Conservation (phyloP, 2,113 vertebrate genomes). For the Cardinalis cardinalis region DNA sequence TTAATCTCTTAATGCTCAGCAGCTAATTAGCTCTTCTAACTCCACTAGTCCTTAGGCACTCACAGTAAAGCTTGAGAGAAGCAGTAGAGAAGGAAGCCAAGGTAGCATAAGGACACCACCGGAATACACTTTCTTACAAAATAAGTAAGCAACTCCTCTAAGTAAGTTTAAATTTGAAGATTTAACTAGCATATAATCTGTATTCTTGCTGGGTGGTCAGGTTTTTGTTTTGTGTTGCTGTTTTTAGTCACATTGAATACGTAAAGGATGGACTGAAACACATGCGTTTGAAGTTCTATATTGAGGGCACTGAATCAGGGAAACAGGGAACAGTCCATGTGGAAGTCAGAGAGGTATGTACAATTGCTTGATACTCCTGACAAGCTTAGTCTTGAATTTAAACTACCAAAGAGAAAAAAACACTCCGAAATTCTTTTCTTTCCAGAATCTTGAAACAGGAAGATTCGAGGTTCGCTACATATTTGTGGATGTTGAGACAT, state of each 20-base stretch:
- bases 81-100: not conserved
- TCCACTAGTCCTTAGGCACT: not conserved
- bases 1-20: not conserved
- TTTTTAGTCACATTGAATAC: constrained; percentile 83
- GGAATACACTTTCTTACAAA: not conserved
- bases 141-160: not conserved
- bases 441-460: constrained; percentile 85
- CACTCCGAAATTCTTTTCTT: not conserved
- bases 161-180: not conserved
- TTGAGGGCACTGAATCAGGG: constrained; percentile 89
- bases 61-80: not conserved
- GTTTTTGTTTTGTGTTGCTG: constrained; percentile 10
- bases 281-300: constrained; percentile 92
- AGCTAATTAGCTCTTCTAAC: not conserved
- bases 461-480: constrained; percentile 88
- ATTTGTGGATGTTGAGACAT: constrained; percentile 87
- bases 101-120: not conserved
- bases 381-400: not conserved
- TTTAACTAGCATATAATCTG: not conserved
- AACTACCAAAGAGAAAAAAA: not conserved
- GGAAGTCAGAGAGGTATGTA: constrained; percentile 90
- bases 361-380: not conserved
- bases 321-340: constrained; percentile 87
- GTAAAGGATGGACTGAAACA: constrained; percentile 85
- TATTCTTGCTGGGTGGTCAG: not conserved